Conservation (phyloP, 2,797 vertebrate species). For the Chromis chromis region DNA sequence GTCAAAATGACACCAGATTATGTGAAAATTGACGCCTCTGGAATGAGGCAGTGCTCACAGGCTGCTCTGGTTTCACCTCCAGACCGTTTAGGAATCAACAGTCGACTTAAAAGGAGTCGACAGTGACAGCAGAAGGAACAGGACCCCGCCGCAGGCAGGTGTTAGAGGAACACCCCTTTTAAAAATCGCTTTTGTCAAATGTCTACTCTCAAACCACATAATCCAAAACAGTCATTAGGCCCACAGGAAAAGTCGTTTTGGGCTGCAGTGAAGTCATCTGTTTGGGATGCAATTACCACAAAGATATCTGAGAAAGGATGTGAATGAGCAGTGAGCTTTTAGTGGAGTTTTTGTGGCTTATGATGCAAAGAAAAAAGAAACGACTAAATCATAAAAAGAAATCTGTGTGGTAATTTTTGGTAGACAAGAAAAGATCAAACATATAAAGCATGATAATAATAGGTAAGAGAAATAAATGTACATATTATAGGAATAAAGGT, state of each 20-base stretch:
- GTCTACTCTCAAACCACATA: slow-evolving; percentile 18
- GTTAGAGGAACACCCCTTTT: slow-evolving; percentile 24
- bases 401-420: too few relatives aligned
- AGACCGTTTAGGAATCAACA: slow-evolving; percentile 17
- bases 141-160: slow-evolving; percentile 14
- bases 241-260: slow-evolving; percentile 2
- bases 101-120: slow-evolving; percentile 30
- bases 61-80: slow-evolving; percentile 30
- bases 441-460: too few relatives aligned
- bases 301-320: not conserved
- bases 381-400: too few relatives aligned
- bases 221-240: slow-evolving; percentile 41
- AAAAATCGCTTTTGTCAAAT: slow-evolving; percentile 31
- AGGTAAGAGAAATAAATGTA: too few relatives aligned
- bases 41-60: slow-evolving; percentile 3
- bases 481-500: not conserved
- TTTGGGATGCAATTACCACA: slow-evolving; percentile 13
- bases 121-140: slow-evolving; percentile 27
- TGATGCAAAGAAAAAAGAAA: not conserved
- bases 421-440: too few relatives aligned
- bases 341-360: not conserved
- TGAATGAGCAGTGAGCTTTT: not conserved
- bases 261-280: slow-evolving; percentile 15
- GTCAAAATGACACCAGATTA: slow-evolving; percentile 20
- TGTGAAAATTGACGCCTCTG: slow-evolving; percentile 14